A percentile compares a stretch with the other conserved stretches of the same genome.
Conservation (phyloP, 2,113 vertebrate species). For the Scytalopus superciliaris region DNA sequence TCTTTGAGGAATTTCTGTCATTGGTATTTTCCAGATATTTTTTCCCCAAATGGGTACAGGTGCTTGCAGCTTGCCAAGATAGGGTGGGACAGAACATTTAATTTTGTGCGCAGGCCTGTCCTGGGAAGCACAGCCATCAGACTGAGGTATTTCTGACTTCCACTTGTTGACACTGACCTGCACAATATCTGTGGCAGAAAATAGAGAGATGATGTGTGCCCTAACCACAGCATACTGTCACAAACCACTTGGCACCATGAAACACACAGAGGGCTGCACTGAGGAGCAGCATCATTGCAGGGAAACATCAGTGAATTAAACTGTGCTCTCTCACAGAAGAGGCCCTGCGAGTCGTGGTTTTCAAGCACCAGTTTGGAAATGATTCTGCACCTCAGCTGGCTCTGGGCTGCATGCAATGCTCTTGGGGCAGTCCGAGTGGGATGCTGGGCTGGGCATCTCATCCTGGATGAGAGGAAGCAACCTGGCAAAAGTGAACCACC, state of each 20-base stretch:
- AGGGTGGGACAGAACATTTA: neutral
- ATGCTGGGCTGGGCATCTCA: neutral
- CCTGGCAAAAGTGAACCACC: neutral
- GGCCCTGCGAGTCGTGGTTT: neutral
- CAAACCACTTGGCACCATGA: neutral
- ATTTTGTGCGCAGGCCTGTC: neutral
- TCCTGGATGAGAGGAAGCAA: neutral
- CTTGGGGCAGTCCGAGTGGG: fast-evolving
- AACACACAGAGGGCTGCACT: neutral
- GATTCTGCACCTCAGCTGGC: neutral
- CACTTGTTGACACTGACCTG: neutral
- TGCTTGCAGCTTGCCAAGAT: neutral
- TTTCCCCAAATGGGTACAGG: neutral
- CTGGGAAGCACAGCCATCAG: neutral
- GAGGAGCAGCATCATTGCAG: fast-evolving
- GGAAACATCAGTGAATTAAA: neutral
- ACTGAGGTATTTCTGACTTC: neutral
- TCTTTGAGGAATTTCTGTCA: neutral
- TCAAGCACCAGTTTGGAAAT: neutral
- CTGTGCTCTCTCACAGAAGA: neutral
- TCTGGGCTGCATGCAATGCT: fast-evolving
- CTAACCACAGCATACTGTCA: fast-evolving
- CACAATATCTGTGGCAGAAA: neutral
- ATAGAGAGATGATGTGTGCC: neutral
- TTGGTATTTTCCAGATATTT: neutral